A percentile compares a stretch with the other conserved stretches of the same genome.
Evolutionary conservation across 2,888 invertebrate genomes (phyloP).

Genomic region (Agrotis puta): DNA sequence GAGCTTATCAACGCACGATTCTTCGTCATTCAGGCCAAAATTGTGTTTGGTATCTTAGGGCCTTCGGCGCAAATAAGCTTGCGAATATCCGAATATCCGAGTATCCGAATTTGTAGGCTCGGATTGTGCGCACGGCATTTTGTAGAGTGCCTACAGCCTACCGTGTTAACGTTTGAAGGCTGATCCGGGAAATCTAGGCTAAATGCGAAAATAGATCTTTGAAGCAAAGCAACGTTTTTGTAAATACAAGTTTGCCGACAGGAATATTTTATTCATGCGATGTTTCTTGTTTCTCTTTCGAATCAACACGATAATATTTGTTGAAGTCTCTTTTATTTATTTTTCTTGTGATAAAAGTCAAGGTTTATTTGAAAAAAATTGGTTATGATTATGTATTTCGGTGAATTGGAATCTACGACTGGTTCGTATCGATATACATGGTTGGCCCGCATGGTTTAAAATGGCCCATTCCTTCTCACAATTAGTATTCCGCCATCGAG

Average conservation of each 20-base stretch:
- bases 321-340: background rate
- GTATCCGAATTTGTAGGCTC: slow-evolving; percentile 49
- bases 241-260: background rate
- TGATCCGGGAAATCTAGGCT: slow-evolving; percentile 62
- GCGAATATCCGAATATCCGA: slow-evolving; percentile 54
- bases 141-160: slow-evolving; percentile 33
- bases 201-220: slow-evolving; percentile 26
- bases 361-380: no score
- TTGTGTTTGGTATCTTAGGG: slow-evolving; percentile 73
- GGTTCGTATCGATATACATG: no score
- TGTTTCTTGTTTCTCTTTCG: background rate
- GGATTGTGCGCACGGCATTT: slow-evolving; percentile 47
- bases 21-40: slow-evolving; percentile 76
- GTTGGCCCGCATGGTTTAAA: no score
- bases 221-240: slow-evolving; percentile 7
- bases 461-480: no score
- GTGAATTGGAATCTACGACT: no score
- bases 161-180: slow-evolving; percentile 18
- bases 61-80: slow-evolving; percentile 68
- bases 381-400: background rate
- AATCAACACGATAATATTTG: slow-evolving; percentile 13
- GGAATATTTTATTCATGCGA: slow-evolving; percentile 12
- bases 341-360: background rate
- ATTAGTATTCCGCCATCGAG: no score
- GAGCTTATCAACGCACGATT: slow-evolving; percentile 80